These are phyloP conservation scores for Blastobasis lacticolella DNA, from an alignment of 2,888 invertebrate species.

Conservation along the genomic window DNA sequence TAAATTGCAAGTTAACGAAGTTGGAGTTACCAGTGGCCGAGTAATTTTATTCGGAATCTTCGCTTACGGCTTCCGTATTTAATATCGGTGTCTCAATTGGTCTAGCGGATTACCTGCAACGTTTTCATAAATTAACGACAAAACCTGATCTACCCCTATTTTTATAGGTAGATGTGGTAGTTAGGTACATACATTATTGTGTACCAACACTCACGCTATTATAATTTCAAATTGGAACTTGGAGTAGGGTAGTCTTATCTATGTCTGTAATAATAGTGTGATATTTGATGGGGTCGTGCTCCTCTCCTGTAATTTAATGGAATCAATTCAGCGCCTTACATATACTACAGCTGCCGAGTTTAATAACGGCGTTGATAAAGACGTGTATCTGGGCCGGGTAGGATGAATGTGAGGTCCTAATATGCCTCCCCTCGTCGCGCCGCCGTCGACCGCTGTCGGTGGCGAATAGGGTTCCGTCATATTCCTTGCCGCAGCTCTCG, in stretches of 20 bases:
- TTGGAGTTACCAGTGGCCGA: slow-evolving; percentile 25
- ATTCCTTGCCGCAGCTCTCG: slow-evolving; percentile 43
- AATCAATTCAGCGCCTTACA: slow-evolving; percentile 41
- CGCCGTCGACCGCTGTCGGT: slow-evolving; percentile 55
- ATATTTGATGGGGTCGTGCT: slow-evolving; percentile 8
- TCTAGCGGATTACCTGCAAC: no score
- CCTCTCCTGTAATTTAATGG: slow-evolving; percentile 31
- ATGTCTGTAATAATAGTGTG: not conserved
- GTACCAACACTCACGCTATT: no score
- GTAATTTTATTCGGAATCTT: slow-evolving; percentile 13
- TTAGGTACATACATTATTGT: no score
- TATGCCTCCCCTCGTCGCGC: slow-evolving; percentile 45
- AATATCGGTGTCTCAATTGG: no score
- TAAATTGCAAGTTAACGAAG: slow-evolving; percentile 59
- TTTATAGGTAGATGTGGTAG: no score
- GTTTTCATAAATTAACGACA: no score
- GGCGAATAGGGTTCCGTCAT: slow-evolving; percentile 50
- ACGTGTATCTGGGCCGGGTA: slow-evolving; percentile 47
- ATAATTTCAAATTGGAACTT: no score
- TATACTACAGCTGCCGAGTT: slow-evolving; percentile 49
- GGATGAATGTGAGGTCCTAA: slow-evolving; percentile 53
- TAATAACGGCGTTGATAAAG: slow-evolving; percentile 63
- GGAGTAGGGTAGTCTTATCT: no score
- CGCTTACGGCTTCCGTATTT: no score
- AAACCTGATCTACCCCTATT: no score